Evolutionary conservation across 1,140 invertebrate genomes (phyloP).

Genomic region (Formica selysi): DNA sequence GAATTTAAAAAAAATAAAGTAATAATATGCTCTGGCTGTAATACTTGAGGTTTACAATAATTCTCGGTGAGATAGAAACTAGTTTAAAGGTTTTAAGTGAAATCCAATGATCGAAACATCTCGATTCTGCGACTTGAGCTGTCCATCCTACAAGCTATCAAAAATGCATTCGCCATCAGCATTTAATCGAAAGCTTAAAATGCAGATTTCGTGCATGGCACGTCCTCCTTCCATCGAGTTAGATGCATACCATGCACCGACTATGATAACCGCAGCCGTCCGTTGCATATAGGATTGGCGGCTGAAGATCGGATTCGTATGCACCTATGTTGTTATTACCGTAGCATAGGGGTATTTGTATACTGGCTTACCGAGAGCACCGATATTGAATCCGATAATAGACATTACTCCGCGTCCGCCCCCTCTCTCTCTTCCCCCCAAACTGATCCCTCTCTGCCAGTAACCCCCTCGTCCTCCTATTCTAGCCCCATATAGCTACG

Average conservation of each 20-base stretch:
- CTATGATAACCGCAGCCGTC: conserved; percentile 79
- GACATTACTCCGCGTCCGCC: conserved; percentile 80
- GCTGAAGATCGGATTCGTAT: conserved; percentile 82
- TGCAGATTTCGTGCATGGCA: conserved; percentile 57
- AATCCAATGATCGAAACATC: not conserved
- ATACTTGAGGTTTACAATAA: not conserved
- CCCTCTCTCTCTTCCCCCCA: not conserved
- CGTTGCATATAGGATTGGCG: conserved; percentile 79
- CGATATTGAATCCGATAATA: conserved; percentile 86
- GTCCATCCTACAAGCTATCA: not conserved
- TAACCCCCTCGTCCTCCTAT: not conserved
- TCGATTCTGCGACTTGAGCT: not conserved
- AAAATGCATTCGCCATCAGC: conserved; percentile 55
- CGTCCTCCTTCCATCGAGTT: conserved; percentile 45
- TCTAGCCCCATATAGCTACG: conserved; percentile 42
- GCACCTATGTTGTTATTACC: conserved; percentile 85
- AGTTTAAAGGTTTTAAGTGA: not conserved
- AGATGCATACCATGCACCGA: conserved; percentile 43
- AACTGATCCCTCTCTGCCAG: conserved; percentile 44
- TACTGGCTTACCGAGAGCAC: conserved; percentile 85
- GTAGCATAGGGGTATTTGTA: conserved; percentile 86
- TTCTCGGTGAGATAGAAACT: not conserved
- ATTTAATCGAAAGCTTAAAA: conserved; percentile 56
- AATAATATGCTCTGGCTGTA: not conserved
- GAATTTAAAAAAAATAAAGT: not conserved